Conservation (phyloP, 2,113 vertebrate genomes). For the Amblyornis subalaris region DNA sequence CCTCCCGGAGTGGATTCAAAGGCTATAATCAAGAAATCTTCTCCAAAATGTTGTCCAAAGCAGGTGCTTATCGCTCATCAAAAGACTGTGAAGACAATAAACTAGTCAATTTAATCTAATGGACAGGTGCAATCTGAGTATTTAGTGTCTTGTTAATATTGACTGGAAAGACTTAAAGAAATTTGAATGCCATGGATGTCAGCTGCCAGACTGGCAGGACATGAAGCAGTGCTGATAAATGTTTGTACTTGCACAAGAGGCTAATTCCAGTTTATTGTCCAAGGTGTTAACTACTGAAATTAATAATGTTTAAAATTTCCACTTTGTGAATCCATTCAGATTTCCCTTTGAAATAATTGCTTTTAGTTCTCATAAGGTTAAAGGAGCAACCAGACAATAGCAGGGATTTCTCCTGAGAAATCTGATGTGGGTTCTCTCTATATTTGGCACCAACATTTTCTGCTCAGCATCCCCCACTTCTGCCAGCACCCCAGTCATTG, state of each 20-base stretch:
- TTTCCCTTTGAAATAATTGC: not conserved
- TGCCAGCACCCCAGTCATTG: not conserved
- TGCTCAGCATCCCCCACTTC: not conserved
- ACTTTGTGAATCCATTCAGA: not conserved
- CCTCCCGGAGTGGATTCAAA: not conserved
- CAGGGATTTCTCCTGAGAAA: not conserved
- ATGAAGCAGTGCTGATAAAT: not conserved
- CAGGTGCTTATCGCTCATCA: not conserved
- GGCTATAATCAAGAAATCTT: not conserved
- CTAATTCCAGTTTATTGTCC: not conserved
- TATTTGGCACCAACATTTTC: not conserved
- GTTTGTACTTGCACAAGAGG: not conserved
- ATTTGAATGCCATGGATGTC: not conserved
- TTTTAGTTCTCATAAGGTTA: not conserved
- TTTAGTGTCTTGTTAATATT: conserved; percentile 22
- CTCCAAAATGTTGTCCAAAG: not conserved
- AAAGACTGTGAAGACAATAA: not conserved
- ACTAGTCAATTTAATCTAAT: conserved; percentile 22
- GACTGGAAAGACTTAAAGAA: not conserved
- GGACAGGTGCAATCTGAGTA: not conserved
- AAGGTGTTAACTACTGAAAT: not conserved
- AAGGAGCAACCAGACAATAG: not conserved
- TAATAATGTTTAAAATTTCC: not conserved
- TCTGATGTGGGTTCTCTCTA: not conserved
- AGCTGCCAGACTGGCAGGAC: not conserved